These are phyloP conservation scores for Haemorhous mexicanus DNA, from an alignment of 2,113 vertebrate genomes.

Conservation along the genomic window DNA sequence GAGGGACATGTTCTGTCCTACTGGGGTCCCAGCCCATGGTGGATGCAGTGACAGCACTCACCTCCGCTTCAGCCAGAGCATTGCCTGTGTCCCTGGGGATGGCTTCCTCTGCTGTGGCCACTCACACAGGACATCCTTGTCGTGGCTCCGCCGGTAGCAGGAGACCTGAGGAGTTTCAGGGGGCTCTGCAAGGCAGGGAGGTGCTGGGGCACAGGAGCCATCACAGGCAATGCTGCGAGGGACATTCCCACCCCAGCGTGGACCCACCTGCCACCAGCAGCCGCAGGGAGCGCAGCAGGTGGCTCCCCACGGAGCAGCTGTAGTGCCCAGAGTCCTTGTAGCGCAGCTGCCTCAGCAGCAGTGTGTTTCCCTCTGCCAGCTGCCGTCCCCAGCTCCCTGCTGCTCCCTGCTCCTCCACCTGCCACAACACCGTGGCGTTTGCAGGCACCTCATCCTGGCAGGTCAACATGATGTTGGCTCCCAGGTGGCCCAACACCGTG, in stretches of 20 bases:
- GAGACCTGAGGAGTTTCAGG: constrained; percentile 21
- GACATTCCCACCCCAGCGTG: not conserved
- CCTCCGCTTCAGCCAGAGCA: constrained; percentile 59
- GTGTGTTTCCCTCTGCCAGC: not conserved
- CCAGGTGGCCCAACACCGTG: not conserved
- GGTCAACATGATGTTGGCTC: constrained; percentile 34
- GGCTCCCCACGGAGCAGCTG: constrained; percentile 1
- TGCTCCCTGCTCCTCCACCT: not conserved
- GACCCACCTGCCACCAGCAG: constrained; percentile 73
- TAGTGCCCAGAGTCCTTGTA: constrained; percentile 53
- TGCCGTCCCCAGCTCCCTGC: rapidly evolving
- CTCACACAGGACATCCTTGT: constrained; percentile 57
- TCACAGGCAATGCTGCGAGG: rapidly evolving
- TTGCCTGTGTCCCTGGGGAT: not conserved
- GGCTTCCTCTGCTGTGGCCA: constrained; percentile 36
- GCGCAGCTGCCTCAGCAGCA: not conserved
- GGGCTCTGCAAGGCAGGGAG: constrained; percentile 56
- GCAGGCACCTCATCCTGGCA: not conserved
- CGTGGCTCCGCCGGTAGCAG: constrained; percentile 62
- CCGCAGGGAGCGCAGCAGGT: not conserved
- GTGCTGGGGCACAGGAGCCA: not conserved
- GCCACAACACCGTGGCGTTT: constrained; percentile 22
- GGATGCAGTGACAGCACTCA: not conserved
- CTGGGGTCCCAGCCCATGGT: not conserved
- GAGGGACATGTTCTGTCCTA: not conserved